Base-by-base conservation (phyloP, 2,888 invertebrate species). In the Calliphora vomitoria region DNA sequence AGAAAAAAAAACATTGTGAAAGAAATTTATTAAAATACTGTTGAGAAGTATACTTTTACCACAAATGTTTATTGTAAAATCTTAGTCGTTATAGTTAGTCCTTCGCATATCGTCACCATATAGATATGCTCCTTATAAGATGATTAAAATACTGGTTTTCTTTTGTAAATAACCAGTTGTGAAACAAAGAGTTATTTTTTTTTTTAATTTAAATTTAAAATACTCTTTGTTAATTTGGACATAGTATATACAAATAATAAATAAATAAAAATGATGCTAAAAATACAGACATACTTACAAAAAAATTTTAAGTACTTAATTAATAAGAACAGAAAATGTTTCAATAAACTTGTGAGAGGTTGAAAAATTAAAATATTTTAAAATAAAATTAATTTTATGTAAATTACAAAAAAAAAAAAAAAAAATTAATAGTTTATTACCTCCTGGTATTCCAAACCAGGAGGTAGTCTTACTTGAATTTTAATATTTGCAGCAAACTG, bases 81-180 rank as follows among this genome's bases (percentile, higher is more conserved):
- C 31, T 75, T 50, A 62, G 47, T 75, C 47, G 11, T 35, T 75
- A 53, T 55, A 72, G 18, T 38, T 15, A 55, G 38, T 55, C n/a
- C n/a, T 8, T 58, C 3, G 3, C 47, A 18, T 35, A 31, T 20
- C 50, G 41, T 20, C 58, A 31, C 20, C 25, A 25, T 2, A 25
- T 25, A n/a, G 20, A 47, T 50, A n/a, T 50, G 20, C 6, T 6
- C 8, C 15, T 18, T 55, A 44, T 13, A 0, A 58, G 8, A 55
- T 11, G 50, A 71, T 66, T 47, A 25, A 25, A 25, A 25, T 66
- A 64, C 64, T 55, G 53, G 53, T 8, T 81, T 62, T 55, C 31
- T 81, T 72, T 81, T 72, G 64, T 64, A 64, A 41, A 81, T 64
- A 64, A 47, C 41, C 69, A 72, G 58, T 71, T 66, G 74, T 58